Conservation (phyloP, 2,888 invertebrate genomes). For the Drosophila parthenogenetica region DNA sequence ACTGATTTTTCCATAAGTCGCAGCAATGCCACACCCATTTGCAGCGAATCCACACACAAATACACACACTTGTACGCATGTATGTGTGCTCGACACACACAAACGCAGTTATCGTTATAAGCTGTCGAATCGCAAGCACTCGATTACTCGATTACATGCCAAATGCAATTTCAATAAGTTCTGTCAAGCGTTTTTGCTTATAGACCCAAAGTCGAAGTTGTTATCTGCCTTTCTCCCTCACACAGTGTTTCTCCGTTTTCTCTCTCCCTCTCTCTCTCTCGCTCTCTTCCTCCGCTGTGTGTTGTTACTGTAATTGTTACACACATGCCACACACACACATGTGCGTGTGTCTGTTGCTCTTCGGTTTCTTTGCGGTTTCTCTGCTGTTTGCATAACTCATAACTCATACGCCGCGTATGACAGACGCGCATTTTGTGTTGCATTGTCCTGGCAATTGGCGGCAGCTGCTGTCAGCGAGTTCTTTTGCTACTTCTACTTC, state of each 20-base stretch:
- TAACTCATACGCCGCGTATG: slow-evolving; percentile 63
- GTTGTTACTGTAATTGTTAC: slow-evolving; percentile 30
- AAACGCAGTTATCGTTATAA: slow-evolving; percentile 32
- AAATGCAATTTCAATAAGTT: slow-evolving; percentile 59
- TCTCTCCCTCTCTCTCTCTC: neutral
- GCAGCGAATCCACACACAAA: neutral
- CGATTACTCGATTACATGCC: slow-evolving; percentile 47
- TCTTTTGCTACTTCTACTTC: neutral
- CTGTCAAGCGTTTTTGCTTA: slow-evolving; percentile 35
- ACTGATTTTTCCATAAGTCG: slow-evolving; percentile 10
- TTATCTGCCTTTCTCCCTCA: neutral
- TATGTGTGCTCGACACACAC: neutral
- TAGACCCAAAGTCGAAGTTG: slow-evolving; percentile 18
- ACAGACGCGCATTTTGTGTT: slow-evolving; percentile 45
- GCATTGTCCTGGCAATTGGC: slow-evolving; percentile 55
- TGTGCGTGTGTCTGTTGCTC: slow-evolving; percentile 17
- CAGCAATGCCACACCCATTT: slow-evolving; percentile 1
- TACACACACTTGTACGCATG: neutral
- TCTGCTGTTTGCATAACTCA: slow-evolving; percentile 53
- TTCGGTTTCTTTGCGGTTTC: slow-evolving; percentile 35
- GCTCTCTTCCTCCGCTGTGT: slow-evolving; percentile 5
- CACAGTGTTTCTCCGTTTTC: neutral
- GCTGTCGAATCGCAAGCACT: slow-evolving; percentile 34
- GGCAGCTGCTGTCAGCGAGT: slow-evolving; percentile 29
- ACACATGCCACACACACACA: slow-evolving; percentile 18